Evolutionary conservation across 2,888 invertebrate genomes (phyloP).

Genomic region (Chaitophorus viminalis): DNA sequence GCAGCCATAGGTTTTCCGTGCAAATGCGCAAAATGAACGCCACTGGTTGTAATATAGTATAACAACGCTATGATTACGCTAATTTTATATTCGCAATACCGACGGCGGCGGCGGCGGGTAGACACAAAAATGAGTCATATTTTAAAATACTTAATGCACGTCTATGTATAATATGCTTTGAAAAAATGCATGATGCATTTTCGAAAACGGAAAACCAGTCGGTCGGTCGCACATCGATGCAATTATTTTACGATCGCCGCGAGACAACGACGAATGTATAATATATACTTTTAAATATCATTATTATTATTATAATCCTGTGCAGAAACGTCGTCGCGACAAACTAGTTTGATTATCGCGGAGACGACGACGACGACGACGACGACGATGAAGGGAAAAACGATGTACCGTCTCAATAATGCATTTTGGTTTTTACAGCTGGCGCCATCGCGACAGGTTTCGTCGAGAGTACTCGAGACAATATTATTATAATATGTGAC

Average conservation of each 20-base stretch:
- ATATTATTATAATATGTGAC: background rate
- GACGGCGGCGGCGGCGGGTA: background rate
- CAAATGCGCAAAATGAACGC: no score
- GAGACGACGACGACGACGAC: background rate
- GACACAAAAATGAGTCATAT: background rate
- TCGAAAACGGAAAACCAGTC: conserved; percentile 16
- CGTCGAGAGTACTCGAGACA: background rate
- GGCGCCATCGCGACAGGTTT: conserved; percentile 1
- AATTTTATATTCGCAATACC: background rate
- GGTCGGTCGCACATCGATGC: background rate
- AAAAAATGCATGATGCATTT: background rate
- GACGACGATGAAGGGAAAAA: background rate
- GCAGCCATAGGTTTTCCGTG: no score
- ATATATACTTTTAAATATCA: background rate
- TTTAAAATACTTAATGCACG: no score
- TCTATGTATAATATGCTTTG: background rate
- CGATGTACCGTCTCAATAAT: background rate
- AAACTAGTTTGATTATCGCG: conserved; percentile 42
- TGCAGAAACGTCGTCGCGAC: background rate
- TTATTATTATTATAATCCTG: background rate
- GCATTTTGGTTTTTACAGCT: background rate
- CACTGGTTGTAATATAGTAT: no score
- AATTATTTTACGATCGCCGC: background rate
- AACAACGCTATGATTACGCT: background rate
- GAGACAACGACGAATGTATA: background rate